Evolutionary conservation across 2,797 vertebrate species (phyloP).

Genomic region (Lophura swinhoii): DNA sequence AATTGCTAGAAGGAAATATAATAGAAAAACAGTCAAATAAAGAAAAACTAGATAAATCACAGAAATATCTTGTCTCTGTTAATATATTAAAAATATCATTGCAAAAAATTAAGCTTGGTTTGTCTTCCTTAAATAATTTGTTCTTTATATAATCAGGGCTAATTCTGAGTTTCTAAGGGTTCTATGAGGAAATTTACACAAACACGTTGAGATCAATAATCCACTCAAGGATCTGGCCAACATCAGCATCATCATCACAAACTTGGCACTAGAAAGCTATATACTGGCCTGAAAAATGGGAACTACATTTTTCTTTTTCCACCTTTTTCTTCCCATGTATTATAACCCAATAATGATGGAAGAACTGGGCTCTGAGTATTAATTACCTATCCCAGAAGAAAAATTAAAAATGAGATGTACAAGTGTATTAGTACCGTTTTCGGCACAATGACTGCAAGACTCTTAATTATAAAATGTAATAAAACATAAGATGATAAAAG

Average conservation of each 20-base stretch:
- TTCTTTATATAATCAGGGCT: not conserved
- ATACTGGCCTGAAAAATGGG: not conserved
- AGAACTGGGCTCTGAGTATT: not conserved
- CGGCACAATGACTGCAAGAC: rapidly evolving
- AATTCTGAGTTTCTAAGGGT: not conserved
- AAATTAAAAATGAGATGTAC: not conserved
- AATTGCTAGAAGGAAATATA: not conserved
- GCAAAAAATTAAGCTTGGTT: not conserved
- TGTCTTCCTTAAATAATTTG: not conserved
- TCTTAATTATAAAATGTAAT: not conserved
- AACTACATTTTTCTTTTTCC: not conserved
- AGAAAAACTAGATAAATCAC: not conserved
- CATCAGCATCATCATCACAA: not conserved
- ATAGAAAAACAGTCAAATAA: not conserved
- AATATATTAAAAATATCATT: rapidly evolving
- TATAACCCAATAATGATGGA: not conserved
- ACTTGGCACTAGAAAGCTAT: no score
- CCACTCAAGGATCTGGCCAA: rapidly evolving
- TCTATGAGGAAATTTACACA: not conserved
- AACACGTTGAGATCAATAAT: not conserved
- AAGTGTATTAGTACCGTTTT: not conserved
- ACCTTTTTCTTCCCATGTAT: not conserved
- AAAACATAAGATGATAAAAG: not conserved
- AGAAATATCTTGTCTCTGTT: not conserved
- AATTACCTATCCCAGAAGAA: not conserved